phyloP scores from a whole-genome alignment of 1,140 invertebrate genomes.

The Meloidogyne hapla region DNA sequence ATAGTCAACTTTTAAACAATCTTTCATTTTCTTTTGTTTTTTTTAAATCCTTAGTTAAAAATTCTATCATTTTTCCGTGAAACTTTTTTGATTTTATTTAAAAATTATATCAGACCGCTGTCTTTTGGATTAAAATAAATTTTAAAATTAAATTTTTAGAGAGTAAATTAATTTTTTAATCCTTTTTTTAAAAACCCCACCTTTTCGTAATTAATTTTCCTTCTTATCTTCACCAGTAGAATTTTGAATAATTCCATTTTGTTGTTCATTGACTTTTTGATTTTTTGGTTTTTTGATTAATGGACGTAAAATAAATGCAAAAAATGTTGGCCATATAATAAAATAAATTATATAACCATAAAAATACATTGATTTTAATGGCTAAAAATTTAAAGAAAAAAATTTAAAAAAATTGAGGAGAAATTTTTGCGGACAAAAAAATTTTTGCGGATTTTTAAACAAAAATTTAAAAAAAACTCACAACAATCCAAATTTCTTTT shows the following conservation, averaged over 20 bases:
- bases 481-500: constrained; percentile 61
- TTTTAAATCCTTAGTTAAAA: too few species aligned
- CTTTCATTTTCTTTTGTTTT: too few species aligned
- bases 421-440: not conserved
- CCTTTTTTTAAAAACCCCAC: too few species aligned
- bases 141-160: too few species aligned
- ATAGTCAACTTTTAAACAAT: too few species aligned
- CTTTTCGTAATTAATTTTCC: not conserved
- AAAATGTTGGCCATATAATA: constrained; percentile 55
- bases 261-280: not conserved
- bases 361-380: constrained; percentile 59
- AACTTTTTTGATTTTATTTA: too few species aligned
- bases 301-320: constrained; percentile 15
- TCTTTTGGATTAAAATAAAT: too few species aligned
- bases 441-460: not conserved
- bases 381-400: constrained; percentile 40
- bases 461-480: constrained; percentile 30
- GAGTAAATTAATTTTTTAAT: too few species aligned
- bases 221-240: not conserved
- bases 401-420: not conserved
- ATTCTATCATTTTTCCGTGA: too few species aligned
- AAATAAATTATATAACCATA: constrained; percentile 59
- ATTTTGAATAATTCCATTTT: not conserved
- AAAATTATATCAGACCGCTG: too few species aligned
- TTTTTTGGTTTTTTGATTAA: constrained; percentile 9